Percentiles rank a stretch among this genome's conserved stretches.
phyloP scores from a whole-genome alignment of 2,888 invertebrate genomes.

The Pollenia labialis region DNA sequence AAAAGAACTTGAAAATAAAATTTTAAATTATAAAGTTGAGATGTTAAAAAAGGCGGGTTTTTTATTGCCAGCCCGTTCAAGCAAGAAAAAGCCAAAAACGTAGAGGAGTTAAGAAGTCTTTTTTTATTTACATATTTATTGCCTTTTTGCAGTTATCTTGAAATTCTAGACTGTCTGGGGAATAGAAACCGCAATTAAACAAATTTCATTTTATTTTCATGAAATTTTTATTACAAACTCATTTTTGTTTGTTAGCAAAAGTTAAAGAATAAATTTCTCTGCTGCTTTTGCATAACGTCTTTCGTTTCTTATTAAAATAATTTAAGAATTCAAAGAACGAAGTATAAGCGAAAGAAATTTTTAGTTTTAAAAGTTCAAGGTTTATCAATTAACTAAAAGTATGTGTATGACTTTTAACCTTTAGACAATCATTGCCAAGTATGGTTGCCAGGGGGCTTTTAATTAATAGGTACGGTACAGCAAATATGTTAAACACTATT shows the following conservation, averaged over 20 bases:
- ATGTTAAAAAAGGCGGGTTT: background rate
- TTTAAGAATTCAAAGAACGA: background rate
- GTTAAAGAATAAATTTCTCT: background rate
- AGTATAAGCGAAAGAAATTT: too few relatives aligned
- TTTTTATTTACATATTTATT: too few relatives aligned
- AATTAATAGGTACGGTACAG: too few relatives aligned
- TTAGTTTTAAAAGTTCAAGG: too few relatives aligned
- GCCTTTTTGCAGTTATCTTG: constrained; percentile 1
- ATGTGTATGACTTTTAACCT: too few relatives aligned
- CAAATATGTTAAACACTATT: too few relatives aligned
- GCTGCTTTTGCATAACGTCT: background rate
- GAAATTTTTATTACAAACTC: constrained; percentile 8
- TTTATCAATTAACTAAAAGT: too few relatives aligned
- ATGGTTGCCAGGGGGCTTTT: too few relatives aligned
- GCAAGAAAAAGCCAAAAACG: background rate
- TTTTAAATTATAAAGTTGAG: background rate
- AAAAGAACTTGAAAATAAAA: constrained; percentile 15
- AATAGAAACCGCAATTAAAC: constrained; percentile 36
- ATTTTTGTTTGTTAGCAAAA: background rate
- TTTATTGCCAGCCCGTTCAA: background rate
- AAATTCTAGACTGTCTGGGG: constrained; percentile 44
- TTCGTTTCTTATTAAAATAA: background rate
- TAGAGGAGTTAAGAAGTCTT: background rate
- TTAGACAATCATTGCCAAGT: too few relatives aligned
- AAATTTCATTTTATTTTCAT: background rate